Evolutionary conservation across 2,797 vertebrate species (phyloP).

Genomic region (Lacerta viridis): DNA sequence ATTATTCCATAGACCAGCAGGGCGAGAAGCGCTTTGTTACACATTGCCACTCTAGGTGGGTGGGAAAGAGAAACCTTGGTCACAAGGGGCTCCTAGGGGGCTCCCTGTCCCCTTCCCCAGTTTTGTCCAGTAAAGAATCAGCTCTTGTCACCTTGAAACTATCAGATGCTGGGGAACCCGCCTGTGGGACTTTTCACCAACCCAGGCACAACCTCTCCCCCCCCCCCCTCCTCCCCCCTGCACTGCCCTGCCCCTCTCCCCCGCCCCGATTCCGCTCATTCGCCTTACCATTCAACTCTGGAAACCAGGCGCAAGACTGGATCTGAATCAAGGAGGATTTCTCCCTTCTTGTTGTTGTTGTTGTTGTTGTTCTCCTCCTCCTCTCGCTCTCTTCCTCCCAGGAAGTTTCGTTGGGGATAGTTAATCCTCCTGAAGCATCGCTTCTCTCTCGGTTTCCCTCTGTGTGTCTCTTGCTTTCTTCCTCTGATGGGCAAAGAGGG

Average conservation of each 20-base stretch:
- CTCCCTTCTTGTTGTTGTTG: not conserved
- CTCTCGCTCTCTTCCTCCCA: slow-evolving; percentile 40
- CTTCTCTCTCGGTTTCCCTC: slow-evolving; percentile 23
- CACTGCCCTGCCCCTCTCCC: not conserved
- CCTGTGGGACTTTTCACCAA: not conserved
- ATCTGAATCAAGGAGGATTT: not conserved
- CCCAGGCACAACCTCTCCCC: slow-evolving; percentile 20
- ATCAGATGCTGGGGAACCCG: not conserved
- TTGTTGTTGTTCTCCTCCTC: too few relatives aligned
- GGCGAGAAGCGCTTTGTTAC: slow-evolving; percentile 90
- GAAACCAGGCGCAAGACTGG: slow-evolving; percentile 63
- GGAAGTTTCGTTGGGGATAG: slow-evolving; percentile 64
- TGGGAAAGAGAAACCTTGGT: slow-evolving; percentile 68
- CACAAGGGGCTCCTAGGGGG: slow-evolving; percentile 53
- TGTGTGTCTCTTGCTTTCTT: not conserved
- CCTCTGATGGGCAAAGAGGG: slow-evolving; percentile 51
- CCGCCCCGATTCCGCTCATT: not conserved
- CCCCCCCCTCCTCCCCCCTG: not conserved
- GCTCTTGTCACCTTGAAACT: not conserved
- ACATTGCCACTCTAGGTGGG: slow-evolving; percentile 90
- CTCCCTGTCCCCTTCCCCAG: slow-evolving; percentile 16
- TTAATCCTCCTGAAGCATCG: slow-evolving; percentile 75
- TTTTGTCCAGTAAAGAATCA: not conserved
- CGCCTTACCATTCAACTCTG: slow-evolving; percentile 73
- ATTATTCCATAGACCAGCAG: slow-evolving; percentile 94